Base-by-base conservation (phyloP, 2,797 vertebrate species). In the Champsocephalus gunnari region DNA sequence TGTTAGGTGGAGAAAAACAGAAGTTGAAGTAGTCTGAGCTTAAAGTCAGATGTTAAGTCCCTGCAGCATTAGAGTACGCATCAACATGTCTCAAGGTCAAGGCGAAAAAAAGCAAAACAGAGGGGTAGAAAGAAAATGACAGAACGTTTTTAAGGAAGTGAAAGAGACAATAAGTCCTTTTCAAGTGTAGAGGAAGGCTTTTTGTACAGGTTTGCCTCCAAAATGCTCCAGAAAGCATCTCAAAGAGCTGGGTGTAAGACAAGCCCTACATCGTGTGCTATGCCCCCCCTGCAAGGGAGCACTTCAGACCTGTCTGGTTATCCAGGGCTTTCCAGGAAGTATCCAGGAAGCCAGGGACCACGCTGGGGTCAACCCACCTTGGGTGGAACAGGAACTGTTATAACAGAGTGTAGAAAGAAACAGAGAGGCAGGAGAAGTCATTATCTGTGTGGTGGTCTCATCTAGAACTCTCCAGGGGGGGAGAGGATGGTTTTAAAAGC, bases 401-500 rank as follows among this genome's bases (percentile, higher is more conserved):
- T 64, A 83, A 53, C 69, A 72, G 72, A 73, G 80, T 75, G 61
- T 45, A 65, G 62, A 68, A 59, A 81, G 71, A 71, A 68, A 70
- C 63, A 2, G 54, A 68, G 57, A 85, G 62, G 74, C 86, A 89
- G 91, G 89, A 88, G 80, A 89, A 92, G 84, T 88, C 85, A 90
- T 92, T 90, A 92, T 88, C 79, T 77, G 81, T 78, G 81, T 75
- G 87, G 81, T 81, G 82, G 89, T 88, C 88, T 67, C 73, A 51
- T 73, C 63, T 66, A 10, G 24, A 80, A 0, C 38, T 70, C 83
- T 83, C 76, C 16, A 5, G 84, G 58, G 69, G 48, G 83, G 58
- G 43, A 62, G n/a, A 53, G 73, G 57, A 65, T 41, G 55, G 50
- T 56, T 56, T 62, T 70, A 81, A 5, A 70, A 68, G 50, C 32